Base-by-base conservation (phyloP, 1,140 invertebrate genomes). In the Mercenaria mercenaria region DNA sequence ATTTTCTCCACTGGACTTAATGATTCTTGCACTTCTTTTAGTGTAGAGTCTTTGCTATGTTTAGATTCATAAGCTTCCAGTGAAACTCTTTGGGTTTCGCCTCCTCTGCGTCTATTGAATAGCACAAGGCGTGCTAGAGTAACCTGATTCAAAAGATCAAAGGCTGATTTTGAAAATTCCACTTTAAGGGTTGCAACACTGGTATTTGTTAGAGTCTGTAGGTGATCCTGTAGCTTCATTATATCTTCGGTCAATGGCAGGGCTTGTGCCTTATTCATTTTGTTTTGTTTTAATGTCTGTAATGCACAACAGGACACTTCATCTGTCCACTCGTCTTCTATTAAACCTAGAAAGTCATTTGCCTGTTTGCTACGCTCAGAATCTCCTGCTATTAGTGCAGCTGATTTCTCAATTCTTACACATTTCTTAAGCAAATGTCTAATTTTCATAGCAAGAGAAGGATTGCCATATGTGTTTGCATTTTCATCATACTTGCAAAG, bases 41-140 rank as follows among this genome's bases (percentile, higher is more conserved):
- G 39, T 3, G 37, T 18, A 32, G 37, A 52, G 82, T 50, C 56
- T 26, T 88, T 89, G 11, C n/a, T 72, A 15, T 32, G 20, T 47
- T 82, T 90, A 26, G 47, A 43, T 29, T 41, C 26, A 47, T 84
- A 91, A n/a, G 59, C 61, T 50, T 91, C 34, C 37, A 91, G n/a
- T 18, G 87, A 90, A 47, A 91, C 56, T 52, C 87, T 85, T 85
- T 89, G 72, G 32, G 88, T 76, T 82, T 92, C 91, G 13, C 89
- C 92, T 52, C 90, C 79, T 85, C 87, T 87, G 37, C 87, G 88
- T 83, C 89, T 86, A 39, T 93, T 91, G 76, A 93, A 93, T 32
- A 93, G 29, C 20, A 93, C 90, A 11, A 92, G 50, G 20, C 67
- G 52, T 61, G 84, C 77, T 50, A 91, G 56, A 39, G 87, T 88